These are phyloP conservation scores for Drosophila neonasuta DNA, from an alignment of 2,888 invertebrate genomes.

Conservation along the genomic window DNA sequence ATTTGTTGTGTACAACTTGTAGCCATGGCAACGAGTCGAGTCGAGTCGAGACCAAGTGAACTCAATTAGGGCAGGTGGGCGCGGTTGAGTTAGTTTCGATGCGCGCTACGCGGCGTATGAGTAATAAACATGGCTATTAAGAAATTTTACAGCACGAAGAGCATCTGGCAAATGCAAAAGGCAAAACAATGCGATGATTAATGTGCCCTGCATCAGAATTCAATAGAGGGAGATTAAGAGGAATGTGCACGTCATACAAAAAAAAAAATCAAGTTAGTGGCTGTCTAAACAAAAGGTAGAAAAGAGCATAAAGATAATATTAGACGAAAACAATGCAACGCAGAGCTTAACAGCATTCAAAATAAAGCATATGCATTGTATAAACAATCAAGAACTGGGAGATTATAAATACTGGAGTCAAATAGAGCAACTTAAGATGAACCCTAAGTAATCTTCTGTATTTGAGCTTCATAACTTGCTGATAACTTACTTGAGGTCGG, in stretches of 20 bases:
- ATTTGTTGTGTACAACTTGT: background rate
- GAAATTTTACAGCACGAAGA: slow-evolving; percentile 7
- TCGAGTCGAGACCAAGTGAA: background rate
- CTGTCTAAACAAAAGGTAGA: background rate
- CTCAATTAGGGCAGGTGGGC: background rate
- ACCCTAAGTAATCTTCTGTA: too few species aligned
- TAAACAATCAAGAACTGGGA: too few species aligned
- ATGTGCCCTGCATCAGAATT: background rate
- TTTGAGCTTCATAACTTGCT: too few species aligned
- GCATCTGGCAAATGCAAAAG: slow-evolving; percentile 2
- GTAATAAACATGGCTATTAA: slow-evolving; percentile 9
- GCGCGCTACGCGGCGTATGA: slow-evolving; percentile 14
- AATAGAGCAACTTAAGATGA: too few species aligned
- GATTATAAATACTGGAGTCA: too few species aligned
- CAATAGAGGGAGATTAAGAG: too few species aligned
- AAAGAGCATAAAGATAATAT: background rate
- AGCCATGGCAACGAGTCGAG: background rate
- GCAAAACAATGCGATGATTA: slow-evolving; percentile 3
- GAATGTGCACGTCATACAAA: background rate
- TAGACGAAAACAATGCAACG: background rate
- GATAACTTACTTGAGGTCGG: too few species aligned
- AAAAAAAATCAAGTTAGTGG: too few species aligned
- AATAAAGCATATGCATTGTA: background rate
- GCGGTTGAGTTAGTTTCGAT: background rate
- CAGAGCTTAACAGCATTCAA: background rate